phyloP scores from a whole-genome alignment of 2,888 invertebrate species.

The Caenorhabditis uteleia region DNA sequence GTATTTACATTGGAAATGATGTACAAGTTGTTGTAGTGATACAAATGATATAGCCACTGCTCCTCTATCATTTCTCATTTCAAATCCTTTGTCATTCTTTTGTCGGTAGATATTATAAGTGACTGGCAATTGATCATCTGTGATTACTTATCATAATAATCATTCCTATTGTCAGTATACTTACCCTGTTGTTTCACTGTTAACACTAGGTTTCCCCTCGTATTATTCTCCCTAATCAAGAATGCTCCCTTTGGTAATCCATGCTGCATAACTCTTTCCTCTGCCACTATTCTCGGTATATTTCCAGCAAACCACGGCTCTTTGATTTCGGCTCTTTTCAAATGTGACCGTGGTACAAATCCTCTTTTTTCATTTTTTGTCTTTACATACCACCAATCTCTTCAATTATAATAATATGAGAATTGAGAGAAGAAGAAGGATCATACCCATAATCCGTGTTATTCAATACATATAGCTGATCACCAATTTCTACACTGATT shows the following conservation, averaged over 20 bases:
- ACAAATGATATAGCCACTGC: slow-evolving; percentile 17
- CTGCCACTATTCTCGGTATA: slow-evolving; percentile 26
- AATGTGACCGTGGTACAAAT: slow-evolving; percentile 25
- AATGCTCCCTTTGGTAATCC: slow-evolving; percentile 34
- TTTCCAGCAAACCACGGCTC: slow-evolving; percentile 39
- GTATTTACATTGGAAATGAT: slow-evolving; percentile 21
- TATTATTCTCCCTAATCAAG: slow-evolving; percentile 27
- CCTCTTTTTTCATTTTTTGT: slow-evolving; percentile 16
- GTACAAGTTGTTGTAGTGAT: slow-evolving; percentile 17
- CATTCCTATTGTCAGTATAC: neutral
- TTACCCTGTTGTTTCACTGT: slow-evolving; percentile 18
- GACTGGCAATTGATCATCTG: slow-evolving; percentile 13
- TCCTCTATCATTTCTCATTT: slow-evolving; percentile 19
- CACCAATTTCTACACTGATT: slow-evolving; percentile 34
- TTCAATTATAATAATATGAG: slow-evolving; percentile 1
- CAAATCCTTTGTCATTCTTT: slow-evolving; percentile 11
- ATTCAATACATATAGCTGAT: slow-evolving; percentile 24
- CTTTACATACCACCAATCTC: slow-evolving; percentile 37
- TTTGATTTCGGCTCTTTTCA: slow-evolving; percentile 18
- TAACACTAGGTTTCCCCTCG: slow-evolving; percentile 20
- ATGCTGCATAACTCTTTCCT: slow-evolving; percentile 33
- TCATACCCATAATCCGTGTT: slow-evolving; percentile 15
- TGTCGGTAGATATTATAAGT: slow-evolving; percentile 21
- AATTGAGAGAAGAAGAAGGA: neutral
- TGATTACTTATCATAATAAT: neutral